Evolutionary conservation across 2,113 vertebrate genomes (phyloP), one percentile per base, ranked within the genome.

Genomic region (Loxodonta africana): DNA sequence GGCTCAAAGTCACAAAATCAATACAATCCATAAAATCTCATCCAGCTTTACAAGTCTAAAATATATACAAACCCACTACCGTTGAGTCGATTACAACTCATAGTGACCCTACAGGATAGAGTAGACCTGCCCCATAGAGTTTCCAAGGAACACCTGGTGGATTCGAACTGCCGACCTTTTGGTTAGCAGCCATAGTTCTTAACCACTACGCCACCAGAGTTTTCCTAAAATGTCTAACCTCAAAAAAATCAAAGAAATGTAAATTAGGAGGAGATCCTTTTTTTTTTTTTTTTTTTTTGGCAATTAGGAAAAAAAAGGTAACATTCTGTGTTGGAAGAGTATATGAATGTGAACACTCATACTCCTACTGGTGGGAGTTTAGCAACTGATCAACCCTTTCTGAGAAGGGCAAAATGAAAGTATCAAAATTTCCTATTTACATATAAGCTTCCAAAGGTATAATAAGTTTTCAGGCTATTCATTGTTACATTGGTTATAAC

Each of bases 31-130:
- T 20, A 77, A 86, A 65, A 14, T 90, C 91, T 91, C 44, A 77
- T 65, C 74, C 60, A 80, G 88, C 3, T 83, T 63, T 46, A 80
- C 93, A 85, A 93, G 78, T 30, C 76, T 88, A 85, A 83, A 37
- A 37, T 37, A 37, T 37, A 37, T 37, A 37, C 37, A 37, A 37
- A 37, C 37, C 37, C 37, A 37, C 37, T 37, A 37, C 37, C 37
- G 2, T 37, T 2, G 2, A 37, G 37, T 37, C 37, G 37, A 37
- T 37, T 37, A 2, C 37, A 37, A 37, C 37, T 37, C 37, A 37
- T 37, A 37, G 37, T 37, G 37, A 37, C 37, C 37, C 37, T 37
- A 37, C 37, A 37, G 37, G 37, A 37, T 37, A 37, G 37, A 37
- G 37, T 37, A 37, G 37, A 37, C 37, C 37, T 37, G 37, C 37